Base-by-base conservation (phyloP, 2,797 vertebrate genomes). In the Semotilus atromaculatus region DNA sequence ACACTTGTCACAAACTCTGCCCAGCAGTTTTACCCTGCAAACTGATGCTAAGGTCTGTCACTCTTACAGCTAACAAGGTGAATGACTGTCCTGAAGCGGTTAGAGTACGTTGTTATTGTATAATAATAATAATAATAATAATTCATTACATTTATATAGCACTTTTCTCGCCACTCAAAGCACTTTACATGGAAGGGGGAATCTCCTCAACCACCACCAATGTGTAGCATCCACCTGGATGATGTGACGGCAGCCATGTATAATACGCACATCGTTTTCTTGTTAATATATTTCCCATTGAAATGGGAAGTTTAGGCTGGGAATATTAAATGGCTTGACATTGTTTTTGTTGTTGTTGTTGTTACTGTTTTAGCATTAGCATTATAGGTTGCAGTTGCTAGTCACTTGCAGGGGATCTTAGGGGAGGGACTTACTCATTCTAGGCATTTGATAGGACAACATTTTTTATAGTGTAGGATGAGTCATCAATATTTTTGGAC, bases 1-100 rank as follows among this genome's bases (percentile, higher is more conserved):
- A 60, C 11, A 1, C 19, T 21, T 40, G 60, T 51, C 23, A 16
- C 29, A 45, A 60, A 76, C 62, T 55, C 34, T n/a, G 55, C 40
- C 40, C 26, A 64, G 75, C 38, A 21, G 31, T 31, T 31, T 31
- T 31, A 31, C 31, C 31, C 31, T 58, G 73, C 18, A 66, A 62
- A 21, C 73, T 66, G 73, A 83, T 68, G 48, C 82, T 76, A 26
- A 16, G 34, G 14, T 75, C 58, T 76, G 23, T 83, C 60, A 53
- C 60, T 66, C 81, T 55, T 14, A 23, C 48, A 67, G 72, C 72
- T 67, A 83, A 76, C 73, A 76, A 77, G 73, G 34, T 58, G 82
- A n/a, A 71, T 23, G 80, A 62, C 68, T 45, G 7, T 71, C 18
- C 18, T 72, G 11, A 31, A 58, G 3, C 70, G 23, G 29, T 43